Base-by-base conservation (phyloP, 2,113 vertebrate species). In the Coracopsis vasa region DNA sequence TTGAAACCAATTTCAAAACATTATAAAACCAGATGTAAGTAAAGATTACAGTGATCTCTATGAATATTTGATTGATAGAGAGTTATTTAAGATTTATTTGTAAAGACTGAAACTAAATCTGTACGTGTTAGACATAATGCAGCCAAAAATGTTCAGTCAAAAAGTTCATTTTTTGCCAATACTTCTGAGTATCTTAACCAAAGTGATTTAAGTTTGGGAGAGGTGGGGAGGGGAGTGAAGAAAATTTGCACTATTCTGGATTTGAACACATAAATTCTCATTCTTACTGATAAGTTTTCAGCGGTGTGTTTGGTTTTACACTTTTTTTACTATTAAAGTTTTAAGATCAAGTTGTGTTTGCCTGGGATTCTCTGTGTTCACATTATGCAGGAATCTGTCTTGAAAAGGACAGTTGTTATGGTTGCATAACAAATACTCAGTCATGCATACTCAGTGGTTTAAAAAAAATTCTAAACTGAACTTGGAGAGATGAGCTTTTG, bases 311-410 rank as follows among this genome's bases (percentile, higher is more conserved):
- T 96, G 82, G 95, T 95, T 97, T 98, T 95, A 97, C 97, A 97
- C 97, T 97, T 98, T 98, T 97, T 97, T 96, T 98, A 97, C 97
- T 97, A 98, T 98, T 98, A 98, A 98, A 98, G 97, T 96, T 98
- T 98, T 95, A 97, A 97, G 97, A 96, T 95, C 95, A 95, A 75
- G 48, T 72, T 44, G 1, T n/a, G 47, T 95, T 91, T 91, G 72
- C 41, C 73, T 91, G 58, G 70, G 70, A 53, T 41, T 95, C 74
- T 92, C 47, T 81, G 66, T 91, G 21, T 67, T 91, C 48, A 9
- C 87, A 88, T 92, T 85, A 70, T 87, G 67, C 66, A 81, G 72
- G 74, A 56, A 27, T 86, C 75, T 88, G 47, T 18, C 41, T 37
- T 93, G 39, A 62, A 80, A 85, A 70, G 86, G 81, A 69, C 65